Base-by-base conservation (phyloP, 2,888 invertebrate genomes). In the Orthosia gothica region DNA sequence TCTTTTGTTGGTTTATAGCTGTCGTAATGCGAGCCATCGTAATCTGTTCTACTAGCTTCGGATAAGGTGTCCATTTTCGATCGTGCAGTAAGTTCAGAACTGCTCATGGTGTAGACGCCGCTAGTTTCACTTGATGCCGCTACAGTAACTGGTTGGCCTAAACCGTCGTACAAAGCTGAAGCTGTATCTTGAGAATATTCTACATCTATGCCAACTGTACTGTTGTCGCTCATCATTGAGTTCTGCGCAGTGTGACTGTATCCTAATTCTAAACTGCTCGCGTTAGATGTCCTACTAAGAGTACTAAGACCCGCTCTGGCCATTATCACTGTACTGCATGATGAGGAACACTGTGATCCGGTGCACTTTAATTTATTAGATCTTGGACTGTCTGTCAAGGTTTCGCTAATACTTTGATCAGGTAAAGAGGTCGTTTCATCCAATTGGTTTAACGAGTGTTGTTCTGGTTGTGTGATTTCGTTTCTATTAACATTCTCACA, bases 221-320 rank as follows among this genome's bases (percentile, higher is more conserved):
- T 97, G 20, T 97, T 97, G 88, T 98, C 98, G 89, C 98, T 98
- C 63, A 98, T 94, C 77, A 98, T 97, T 3, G 98, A 98, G 91
- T 98, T 98, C 93, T 98, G 98, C 26, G 98, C 98, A 3, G 98
- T 98, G 91, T 98, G 98, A 87, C 98, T 98, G 90, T 98, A 98
- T 67, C 98, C 98, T 77, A 98, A 95, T 94, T 98, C 98, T 89
- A 98, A 95, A 90, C 98, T 98, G 85, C 98, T 98, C 67, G 98
- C 98, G 58, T 98, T 98, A 45, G 98, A 98, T 79, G 98, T 97
- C 88, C 98, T 97, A 85, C 98, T 97, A 67, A 97, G 90, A 16
- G 97, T 94, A 76, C 94, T 96, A 26, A 95, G 91, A 62, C 97
- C 96, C 47, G 97, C 95, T 85, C 97, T 94, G 13, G 97, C 94